Evolutionary conservation across 2,888 invertebrate species (phyloP), one percentile per base, ranked within the genome.

Genomic region (Yponomeuta plumbellus): DNA sequence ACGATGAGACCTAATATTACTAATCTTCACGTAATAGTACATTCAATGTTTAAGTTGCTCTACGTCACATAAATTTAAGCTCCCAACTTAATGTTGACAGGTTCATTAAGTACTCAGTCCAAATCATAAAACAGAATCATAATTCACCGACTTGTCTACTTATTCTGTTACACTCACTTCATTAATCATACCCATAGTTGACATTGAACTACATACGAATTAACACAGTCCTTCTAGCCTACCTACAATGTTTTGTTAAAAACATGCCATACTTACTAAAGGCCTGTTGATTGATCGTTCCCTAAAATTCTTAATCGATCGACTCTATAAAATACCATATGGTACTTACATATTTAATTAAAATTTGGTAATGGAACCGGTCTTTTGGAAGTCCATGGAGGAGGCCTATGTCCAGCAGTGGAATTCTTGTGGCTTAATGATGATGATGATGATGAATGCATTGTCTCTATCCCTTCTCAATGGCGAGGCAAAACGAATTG

Each of bases 191-290:
- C 3, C 13, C 44, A 52, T 52, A 17, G 44, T 17, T 52, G 44
- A 52, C 44, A 52, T 52, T 52, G 44, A 52, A 52, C 44, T 52
- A 52, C 17, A 52, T 52, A 52, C 44, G 44, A 52, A 52, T 52
- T 8, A 52, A 52, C 44, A 52, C 44, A 2, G 44, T 17, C 44
- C 44, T 52, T 52, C 44, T 52, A 17, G 2, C 44, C 44, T 52
- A 52, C 44, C 34, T 34, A 34, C 34, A 34, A 52, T 1, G 13
- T 52, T 52, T 52, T 17, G 44, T 52, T 52, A 4, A 52, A 52
- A 52, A 52, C 44, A 52, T 52, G 3, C 1, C 13, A 52, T 52
- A 44, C 17, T 17, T 17, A 17, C 13, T 52, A 52, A 5, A 17
- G 44, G 44, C 44, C 44, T 17, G 17, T 13, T 52, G 17, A 52